Conservation (phyloP, 1,140 invertebrate species). For the Gryon sp. region DNA sequence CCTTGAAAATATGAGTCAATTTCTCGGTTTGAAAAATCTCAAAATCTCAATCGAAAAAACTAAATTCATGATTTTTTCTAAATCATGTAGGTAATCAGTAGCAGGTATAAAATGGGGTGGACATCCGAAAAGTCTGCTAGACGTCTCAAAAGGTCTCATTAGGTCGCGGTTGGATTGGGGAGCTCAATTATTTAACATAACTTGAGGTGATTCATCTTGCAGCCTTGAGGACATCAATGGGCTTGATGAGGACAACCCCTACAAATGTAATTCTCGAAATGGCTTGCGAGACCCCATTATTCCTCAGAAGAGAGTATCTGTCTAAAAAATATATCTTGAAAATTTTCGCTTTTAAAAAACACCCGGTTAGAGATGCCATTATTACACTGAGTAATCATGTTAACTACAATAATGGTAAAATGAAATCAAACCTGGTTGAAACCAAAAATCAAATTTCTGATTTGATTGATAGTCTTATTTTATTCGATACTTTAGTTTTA, state of each 20-base stretch:
- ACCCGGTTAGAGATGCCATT: not conserved
- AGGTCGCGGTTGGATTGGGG: conserved; percentile 6
- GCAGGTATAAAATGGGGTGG: conserved; percentile 3
- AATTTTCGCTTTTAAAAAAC: conserved; percentile 1
- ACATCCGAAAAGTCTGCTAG: not conserved
- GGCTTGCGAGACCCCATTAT: not conserved
- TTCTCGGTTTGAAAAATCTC: too few species aligned
- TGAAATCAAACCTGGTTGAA: not conserved
- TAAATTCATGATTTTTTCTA: not conserved
- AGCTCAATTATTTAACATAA: not conserved
- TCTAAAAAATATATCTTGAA: conserved; percentile 12
- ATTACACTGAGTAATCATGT: too few species aligned
- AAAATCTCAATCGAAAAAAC: too few species aligned
- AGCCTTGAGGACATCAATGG: not conserved
- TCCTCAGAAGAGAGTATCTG: not conserved
- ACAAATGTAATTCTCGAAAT: conserved; percentile 1
- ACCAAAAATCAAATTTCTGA: not conserved
- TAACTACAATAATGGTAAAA: too few species aligned
- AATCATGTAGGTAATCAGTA: not conserved
- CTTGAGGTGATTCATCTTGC: conserved; percentile 1
- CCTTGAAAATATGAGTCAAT: too few species aligned
- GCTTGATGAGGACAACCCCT: too few species aligned
- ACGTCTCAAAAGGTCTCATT: not conserved
- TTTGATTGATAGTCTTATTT: not conserved
- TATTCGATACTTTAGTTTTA: not conserved